These are phyloP conservation scores for Scytalopus superciliaris DNA, from an alignment of 2,113 vertebrate species.

Conservation along the genomic window DNA sequence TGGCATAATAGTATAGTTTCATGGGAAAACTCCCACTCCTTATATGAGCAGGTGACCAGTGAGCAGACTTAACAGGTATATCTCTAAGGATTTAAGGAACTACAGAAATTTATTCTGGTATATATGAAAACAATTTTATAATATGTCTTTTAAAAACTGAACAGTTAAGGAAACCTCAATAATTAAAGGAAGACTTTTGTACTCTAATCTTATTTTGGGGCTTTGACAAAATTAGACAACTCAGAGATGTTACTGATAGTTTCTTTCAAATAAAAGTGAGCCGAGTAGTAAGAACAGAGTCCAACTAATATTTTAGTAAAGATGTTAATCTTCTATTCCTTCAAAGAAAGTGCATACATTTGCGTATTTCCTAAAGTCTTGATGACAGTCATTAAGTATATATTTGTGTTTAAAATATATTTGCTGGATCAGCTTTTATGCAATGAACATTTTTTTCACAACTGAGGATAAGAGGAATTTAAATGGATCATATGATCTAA, in stretches of 20 bases:
- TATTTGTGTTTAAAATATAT: background rate
- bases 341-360: background rate
- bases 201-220: background rate
- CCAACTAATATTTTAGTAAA: background rate
- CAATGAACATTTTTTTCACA: background rate
- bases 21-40: background rate
- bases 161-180: background rate
- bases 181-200: background rate
- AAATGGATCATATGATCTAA: rapidly evolving
- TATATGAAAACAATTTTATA: background rate
- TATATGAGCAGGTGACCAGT: background rate
- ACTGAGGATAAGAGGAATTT: background rate
- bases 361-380: background rate
- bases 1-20: background rate
- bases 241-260: background rate
- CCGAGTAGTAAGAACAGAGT: background rate
- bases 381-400: background rate
- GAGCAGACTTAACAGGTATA: background rate
- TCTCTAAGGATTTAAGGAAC: background rate
- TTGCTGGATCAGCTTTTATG: background rate
- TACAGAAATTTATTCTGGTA: background rate
- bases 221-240: background rate
- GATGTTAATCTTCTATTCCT: background rate
- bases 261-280: background rate
- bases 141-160: background rate